Base-by-base conservation (phyloP, 2,113 vertebrate genomes). In the Psophia crepitans region DNA sequence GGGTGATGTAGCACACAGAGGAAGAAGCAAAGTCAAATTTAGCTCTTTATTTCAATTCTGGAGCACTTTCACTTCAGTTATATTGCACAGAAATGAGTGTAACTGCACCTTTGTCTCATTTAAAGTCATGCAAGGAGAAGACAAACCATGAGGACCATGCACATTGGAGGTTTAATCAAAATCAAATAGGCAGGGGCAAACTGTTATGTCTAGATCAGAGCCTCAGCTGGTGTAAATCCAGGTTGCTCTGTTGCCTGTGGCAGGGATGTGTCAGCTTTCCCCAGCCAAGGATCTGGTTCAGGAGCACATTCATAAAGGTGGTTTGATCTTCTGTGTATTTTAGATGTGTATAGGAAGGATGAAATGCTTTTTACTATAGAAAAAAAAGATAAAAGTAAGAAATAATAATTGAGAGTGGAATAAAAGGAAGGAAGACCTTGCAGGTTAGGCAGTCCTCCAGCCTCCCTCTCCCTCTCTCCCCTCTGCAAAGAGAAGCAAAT, bases 401-500 rank as follows among this genome's bases (percentile, higher is more conserved):
- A 57, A 81, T 22, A 70, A 54, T 28, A 71, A 65, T 9, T 14
- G 37, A 66, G 23, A 70, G 16, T 6, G 13, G 46, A 84, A 89
- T 86, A 74, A 77, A 89, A 87, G 54, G 68, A 93, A 48, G n/a
- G 48, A 69, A 84, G 68, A 84, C 24, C 61, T 89, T 14, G 41
- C 74, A 85, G 89, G 89, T 43, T 51, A 73, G 66, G 24, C 71
- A 92, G 46, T 65, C 80, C 79, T 94, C n/a, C 87, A 83, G 82
- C 2, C 57, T 91, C 32, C 44, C 17, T 64, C 46, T 37, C 64
- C 46, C 41, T 51, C 58, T 85, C 51, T 80, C 35, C 35, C 37
- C 66, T 83, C 28, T 74, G 88, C 75, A 69, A 44, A 94, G 94
- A 76, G 85, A 94, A 95, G 90, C 49, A 79, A 83, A 92, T 63